Base-by-base conservation (phyloP, 2,113 vertebrate genomes). In the Pipa parva region DNA sequence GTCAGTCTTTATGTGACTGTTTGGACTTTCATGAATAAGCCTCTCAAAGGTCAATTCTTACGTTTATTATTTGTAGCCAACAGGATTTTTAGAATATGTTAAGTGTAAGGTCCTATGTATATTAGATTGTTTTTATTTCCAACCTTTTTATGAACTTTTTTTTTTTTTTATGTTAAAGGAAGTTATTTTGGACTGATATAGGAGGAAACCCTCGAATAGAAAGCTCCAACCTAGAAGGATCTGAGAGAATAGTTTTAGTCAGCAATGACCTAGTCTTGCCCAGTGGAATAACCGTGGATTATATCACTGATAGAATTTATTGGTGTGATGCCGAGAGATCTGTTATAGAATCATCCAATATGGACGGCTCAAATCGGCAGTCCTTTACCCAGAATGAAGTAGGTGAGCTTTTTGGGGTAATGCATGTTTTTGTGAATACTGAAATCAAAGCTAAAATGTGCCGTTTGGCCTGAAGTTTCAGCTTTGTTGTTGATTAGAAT, bases 141-240 rank as follows among this genome's bases (percentile, higher is more conserved):
- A n/a, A 69, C 61, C 36, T 62, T 48, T 67, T 64, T 36, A 68
- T 64, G 58, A 68, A 8, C n/a, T 64, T 64, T 24, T 54, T 17
- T 80, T 20, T 74, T 84, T 80, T 74, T 74, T 51, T 83, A 78
- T 79, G 77, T 83, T 79, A 77, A 85, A 99, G 96, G 91, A 92
- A 81, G 82, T 78, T 98, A 69, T 97, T 95, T 85, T 97, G 95
- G 94, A 95, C 93, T 1, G 91, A 95, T 61, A 73, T 84, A 39
- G 95, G 94, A 13, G 33, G 60, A 56, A 78, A 54, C 11, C 90
- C 95, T 7, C 73, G 58, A 18, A 92, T 98, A 69, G 92, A 87
- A 80, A 88, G 89, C 9, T 82, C 89, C 57, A 91, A 89, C 22
- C 72, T 99, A 59, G 85, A 91, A 17, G 95, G 95, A 46, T 72